Conservation (phyloP, 2,797 vertebrate species). For the Natrix natrix region DNA sequence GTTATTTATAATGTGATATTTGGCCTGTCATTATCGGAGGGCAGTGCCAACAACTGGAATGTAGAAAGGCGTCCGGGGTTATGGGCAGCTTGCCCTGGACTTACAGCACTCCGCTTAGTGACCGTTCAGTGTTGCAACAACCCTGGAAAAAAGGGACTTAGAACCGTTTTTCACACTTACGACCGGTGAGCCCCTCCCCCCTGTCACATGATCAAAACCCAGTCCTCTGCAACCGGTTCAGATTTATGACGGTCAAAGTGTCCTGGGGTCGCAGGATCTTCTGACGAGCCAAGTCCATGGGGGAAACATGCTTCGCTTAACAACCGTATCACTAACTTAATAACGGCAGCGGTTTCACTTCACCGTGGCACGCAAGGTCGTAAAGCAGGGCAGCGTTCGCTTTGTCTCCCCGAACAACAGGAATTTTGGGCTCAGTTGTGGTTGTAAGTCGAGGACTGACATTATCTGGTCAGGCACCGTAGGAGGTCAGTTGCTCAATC, state of each 20-base stretch:
- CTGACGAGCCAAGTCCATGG: too few species aligned
- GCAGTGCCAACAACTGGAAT: background rate
- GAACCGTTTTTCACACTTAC: too few species aligned
- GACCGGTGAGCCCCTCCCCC: background rate
- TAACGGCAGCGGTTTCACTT: too few species aligned
- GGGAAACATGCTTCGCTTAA: too few species aligned
- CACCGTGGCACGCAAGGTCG: too few species aligned
- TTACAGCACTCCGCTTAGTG: background rate
- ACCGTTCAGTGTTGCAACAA: background rate
- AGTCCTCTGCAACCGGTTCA: background rate
- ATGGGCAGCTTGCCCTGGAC: background rate
- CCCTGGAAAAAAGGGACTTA: background rate
- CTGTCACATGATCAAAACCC: background rate
- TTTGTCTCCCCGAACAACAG: background rate
- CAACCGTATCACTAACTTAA: too few species aligned
- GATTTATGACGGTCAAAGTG: background rate
- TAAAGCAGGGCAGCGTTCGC: too few species aligned
- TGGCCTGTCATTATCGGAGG: background rate
- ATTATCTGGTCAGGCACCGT: background rate
- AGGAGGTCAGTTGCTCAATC: background rate
- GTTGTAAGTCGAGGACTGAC: background rate
- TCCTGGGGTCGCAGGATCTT: background rate
- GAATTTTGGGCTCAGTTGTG: too few species aligned
- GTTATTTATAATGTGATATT: background rate
- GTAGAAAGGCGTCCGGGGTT: background rate